Percentiles rank a stretch among this genome's conserved stretches.
phyloP scores from a whole-genome alignment of 2,888 invertebrate species.

The Drosophila robusta region DNA sequence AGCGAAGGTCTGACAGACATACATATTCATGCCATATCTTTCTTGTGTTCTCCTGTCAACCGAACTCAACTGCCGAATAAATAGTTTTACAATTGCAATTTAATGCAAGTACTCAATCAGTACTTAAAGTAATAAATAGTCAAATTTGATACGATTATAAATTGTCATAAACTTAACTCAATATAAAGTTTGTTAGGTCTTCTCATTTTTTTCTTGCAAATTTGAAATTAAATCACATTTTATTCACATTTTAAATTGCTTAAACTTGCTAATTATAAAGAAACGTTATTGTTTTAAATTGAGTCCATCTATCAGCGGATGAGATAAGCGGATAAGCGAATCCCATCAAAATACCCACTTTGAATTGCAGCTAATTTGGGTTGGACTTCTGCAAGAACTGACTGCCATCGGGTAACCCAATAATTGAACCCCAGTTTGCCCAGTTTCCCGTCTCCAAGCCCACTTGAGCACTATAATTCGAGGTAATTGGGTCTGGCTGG shows the following conservation, averaged over 20 bases:
- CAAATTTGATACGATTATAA: no score
- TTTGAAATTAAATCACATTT: background rate
- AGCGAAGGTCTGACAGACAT: slow-evolving; percentile 31
- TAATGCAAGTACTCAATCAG: no score
- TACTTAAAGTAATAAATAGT: no score
- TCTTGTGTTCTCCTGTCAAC: slow-evolving; percentile 1
- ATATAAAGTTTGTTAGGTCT: no score
- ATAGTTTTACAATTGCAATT: background rate
- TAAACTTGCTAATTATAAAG: no score
- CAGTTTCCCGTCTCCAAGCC: slow-evolving; percentile 49
- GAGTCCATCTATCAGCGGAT: slow-evolving; percentile 10
- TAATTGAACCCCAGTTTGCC: slow-evolving; percentile 55
- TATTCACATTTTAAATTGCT: no score
- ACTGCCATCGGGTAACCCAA: slow-evolving; percentile 50
- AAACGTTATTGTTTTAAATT: slow-evolving; percentile 1
- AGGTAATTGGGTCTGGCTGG: slow-evolving; percentile 58
- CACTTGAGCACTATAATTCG: slow-evolving; percentile 68
- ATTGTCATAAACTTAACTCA: no score
- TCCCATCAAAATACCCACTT: slow-evolving; percentile 14
- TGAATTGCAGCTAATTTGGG: slow-evolving; percentile 57
- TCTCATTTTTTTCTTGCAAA: no score
- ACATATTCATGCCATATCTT: slow-evolving; percentile 10
- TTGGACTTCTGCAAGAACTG: slow-evolving; percentile 16
- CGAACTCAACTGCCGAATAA: background rate
- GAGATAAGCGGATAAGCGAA: slow-evolving; percentile 13